Evolutionary conservation across 1,140 invertebrate species (phyloP).

Genomic region (Atta cephalotes): DNA sequence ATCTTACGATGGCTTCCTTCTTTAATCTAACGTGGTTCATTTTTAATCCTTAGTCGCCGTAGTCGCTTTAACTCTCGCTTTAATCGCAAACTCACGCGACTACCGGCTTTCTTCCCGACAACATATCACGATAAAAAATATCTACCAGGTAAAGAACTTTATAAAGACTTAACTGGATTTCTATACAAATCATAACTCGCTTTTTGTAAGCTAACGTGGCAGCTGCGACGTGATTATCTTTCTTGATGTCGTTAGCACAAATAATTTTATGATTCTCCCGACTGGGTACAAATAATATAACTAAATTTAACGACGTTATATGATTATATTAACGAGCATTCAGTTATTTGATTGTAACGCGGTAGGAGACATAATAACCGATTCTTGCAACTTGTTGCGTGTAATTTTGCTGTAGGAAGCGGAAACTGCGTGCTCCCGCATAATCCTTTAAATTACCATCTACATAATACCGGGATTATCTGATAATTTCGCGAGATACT

Average conservation of each 20-base stretch:
- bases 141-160: no score
- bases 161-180: neutral
- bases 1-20: conserved; percentile 48
- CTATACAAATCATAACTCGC: neutral
- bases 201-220: neutral
- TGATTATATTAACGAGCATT: conserved; percentile 24
- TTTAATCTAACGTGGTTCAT: conserved; percentile 14
- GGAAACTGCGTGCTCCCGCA: conserved; percentile 54
- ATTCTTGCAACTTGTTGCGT: conserved; percentile 73
- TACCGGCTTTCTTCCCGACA: neutral
- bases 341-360: conserved; percentile 9
- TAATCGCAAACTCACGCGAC: neutral
- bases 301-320: conserved; percentile 33
- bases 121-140: neutral
- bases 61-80: neutral
- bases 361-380: conserved; percentile 37
- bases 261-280: neutral
- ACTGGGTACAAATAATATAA: neutral
- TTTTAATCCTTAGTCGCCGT: conserved; percentile 58
- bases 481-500: conserved; percentile 7
- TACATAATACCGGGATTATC: conserved; percentile 31
- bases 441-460: conserved; percentile 52
- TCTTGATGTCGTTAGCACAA: neutral
- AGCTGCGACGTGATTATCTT: neutral
- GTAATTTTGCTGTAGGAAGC: conserved; percentile 56